Evolutionary conservation across 2,888 invertebrate species (phyloP), one percentile per base, ranked within the genome.

Genomic region (Tenthredo livida): DNA sequence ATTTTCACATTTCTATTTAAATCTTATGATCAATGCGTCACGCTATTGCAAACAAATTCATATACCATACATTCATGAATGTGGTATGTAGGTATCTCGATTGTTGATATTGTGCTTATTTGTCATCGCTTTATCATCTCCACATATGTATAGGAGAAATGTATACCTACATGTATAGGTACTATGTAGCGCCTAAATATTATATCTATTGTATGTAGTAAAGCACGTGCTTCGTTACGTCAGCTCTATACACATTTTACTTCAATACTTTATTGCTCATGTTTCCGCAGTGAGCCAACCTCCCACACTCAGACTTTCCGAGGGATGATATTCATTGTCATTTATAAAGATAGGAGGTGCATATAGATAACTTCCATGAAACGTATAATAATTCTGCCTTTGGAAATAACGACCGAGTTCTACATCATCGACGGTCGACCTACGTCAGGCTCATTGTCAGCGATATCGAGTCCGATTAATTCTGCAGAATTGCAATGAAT

Each of bases 231-330:
- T n/a, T 7, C 54, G 54, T 54, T 54, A n/a, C 54, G 54, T 54
- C 54, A 54, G n/a, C n/a, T 54, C 54, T 54, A 7, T 54, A 54
- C 47, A 47, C 33, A 70, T 70, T 70, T 70, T 29, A 70, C 17
- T 70, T 17, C 70, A n/a, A 70, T 33, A 70, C 37, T 70, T 37
- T 70, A 70, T 33, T 15, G 33, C 70, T 37, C 70, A 70, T 37
- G 33, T 33, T 33, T 33, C 33, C 33, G 70, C 15, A 70, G 6
- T 70, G 29, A 37, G 37, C 12, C 25, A 25, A 61, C 25, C 25
- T 12, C 61, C 61, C 61, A 29, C 61, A 21, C 10, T 10, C 25
- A 25, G 9, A 61, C 10, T 54, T 10, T 54, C 7, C n/a, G 1
- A 2, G 54, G 54, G 54, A 54, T 54, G n/a, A 54, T n/a, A n/a